Conservation (phyloP, 2,888 invertebrate genomes). For the Beris chalybata region DNA sequence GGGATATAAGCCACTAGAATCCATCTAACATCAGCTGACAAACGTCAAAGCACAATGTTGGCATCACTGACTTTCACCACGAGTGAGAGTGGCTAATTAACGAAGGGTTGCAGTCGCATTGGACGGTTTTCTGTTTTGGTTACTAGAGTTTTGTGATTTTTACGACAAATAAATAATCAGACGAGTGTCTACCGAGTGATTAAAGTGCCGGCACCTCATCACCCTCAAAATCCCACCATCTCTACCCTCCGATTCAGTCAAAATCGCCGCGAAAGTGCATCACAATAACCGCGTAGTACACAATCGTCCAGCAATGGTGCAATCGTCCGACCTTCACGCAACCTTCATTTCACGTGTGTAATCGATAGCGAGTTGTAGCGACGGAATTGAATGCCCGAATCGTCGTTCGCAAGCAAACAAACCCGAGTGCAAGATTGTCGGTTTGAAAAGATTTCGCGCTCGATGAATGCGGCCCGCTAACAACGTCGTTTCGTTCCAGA, state of each 20-base stretch:
- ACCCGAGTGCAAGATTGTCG: too few species aligned
- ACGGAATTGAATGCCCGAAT: too few species aligned
- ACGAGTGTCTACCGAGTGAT: background rate
- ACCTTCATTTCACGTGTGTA: slow-evolving; percentile 53
- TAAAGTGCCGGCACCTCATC: background rate
- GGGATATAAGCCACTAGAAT: background rate
- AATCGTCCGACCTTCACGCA: slow-evolving; percentile 51
- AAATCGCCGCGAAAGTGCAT: background rate
- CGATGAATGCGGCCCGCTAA: too few species aligned
- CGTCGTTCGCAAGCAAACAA: too few species aligned
- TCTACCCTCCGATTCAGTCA: background rate
- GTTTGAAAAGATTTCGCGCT: too few species aligned
- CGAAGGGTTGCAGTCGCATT: too few species aligned
- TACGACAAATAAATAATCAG: background rate
- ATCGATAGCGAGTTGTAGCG: slow-evolving; percentile 44
- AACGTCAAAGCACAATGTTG: background rate
- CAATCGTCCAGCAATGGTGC: background rate
- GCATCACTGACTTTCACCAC: too few species aligned
- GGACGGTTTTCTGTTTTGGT: too few species aligned
- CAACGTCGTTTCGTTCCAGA: background rate
- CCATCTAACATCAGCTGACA: background rate
- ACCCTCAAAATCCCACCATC: too few species aligned
- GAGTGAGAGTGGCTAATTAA: too few species aligned
- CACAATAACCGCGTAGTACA: background rate
- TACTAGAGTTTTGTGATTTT: too few species aligned